Conservation (phyloP, 2,797 vertebrate species). For the Acropternis orthonyx region DNA sequence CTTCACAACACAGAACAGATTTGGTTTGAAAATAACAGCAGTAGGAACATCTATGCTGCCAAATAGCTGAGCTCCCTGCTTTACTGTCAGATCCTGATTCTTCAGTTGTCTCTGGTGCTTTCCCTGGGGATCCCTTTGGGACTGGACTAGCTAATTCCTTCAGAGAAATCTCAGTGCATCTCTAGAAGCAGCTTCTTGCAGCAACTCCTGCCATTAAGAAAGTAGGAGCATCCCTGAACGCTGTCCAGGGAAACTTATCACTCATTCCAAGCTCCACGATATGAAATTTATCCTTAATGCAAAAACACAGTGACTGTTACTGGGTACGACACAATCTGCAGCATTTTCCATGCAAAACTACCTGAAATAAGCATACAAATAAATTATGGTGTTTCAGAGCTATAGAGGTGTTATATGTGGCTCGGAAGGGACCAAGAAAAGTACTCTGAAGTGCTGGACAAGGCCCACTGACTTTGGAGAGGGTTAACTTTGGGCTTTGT, state of each 20-base stretch:
- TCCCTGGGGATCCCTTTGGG: neutral
- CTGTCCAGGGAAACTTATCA: neutral
- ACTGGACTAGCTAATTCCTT: neutral
- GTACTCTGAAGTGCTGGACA: neutral
- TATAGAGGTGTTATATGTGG: neutral
- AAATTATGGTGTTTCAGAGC: neutral
- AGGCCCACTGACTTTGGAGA: neutral
- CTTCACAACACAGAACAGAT: constrained; percentile 23
- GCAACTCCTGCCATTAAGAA: neutral
- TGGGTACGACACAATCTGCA: neutral
- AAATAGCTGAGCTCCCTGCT: neutral
- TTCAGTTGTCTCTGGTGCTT: neutral
- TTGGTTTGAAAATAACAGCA: constrained; percentile 29
- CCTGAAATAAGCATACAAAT: neutral
- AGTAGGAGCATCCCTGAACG: neutral
- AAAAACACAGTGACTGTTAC: neutral
- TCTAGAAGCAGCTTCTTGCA: neutral
- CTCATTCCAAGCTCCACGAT: neutral
- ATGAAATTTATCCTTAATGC: neutral
- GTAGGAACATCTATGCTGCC: neutral
- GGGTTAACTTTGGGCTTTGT: neutral
- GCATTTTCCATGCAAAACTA: neutral
- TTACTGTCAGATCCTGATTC: neutral
- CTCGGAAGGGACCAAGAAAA: neutral
- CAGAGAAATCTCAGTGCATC: neutral